A percentile compares a stretch with the other conserved stretches of the same genome.
Conservation (phyloP, 2,797 vertebrate genomes). For the Acropternis orthonyx region DNA sequence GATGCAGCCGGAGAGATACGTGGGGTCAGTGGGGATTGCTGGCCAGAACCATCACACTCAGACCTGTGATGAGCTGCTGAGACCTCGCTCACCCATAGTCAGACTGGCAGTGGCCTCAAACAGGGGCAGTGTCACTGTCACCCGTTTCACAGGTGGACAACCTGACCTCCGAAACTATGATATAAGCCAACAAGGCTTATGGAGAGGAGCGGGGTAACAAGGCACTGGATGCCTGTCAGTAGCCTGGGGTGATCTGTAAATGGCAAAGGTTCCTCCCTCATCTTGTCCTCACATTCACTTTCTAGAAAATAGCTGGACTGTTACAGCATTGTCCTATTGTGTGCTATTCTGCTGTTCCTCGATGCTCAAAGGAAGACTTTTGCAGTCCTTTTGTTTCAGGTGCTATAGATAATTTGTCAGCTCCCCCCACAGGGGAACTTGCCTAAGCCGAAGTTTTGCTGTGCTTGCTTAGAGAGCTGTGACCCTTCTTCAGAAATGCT, state of each 20-base stretch:
- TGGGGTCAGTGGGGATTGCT: not conserved
- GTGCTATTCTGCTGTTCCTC: not conserved
- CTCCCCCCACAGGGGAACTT: not conserved
- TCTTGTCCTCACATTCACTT: not conserved
- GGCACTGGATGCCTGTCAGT: not conserved
- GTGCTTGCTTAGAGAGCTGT: not conserved
- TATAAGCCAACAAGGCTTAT: not conserved
- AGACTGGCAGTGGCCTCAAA: not conserved
- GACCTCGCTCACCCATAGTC: not conserved
- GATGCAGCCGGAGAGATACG: not conserved
- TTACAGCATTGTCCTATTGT: fast-evolving
- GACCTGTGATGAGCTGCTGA: not conserved
- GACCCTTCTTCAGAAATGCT: not conserved
- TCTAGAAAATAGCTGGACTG: not conserved
- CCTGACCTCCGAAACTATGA: not conserved
- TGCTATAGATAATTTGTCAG: not conserved
- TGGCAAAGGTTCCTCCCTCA: not conserved
- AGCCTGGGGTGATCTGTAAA: not conserved
- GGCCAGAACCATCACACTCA: not conserved
- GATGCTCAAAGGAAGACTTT: not conserved
- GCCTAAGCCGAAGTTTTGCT: not conserved
- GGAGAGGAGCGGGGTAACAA: not conserved
- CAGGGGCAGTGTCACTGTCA: not conserved
- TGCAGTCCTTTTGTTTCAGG: not conserved
- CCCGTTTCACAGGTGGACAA: not conserved